phyloP scores from a whole-genome alignment of 2,113 vertebrate species.

The Seriola dumerili region DNA sequence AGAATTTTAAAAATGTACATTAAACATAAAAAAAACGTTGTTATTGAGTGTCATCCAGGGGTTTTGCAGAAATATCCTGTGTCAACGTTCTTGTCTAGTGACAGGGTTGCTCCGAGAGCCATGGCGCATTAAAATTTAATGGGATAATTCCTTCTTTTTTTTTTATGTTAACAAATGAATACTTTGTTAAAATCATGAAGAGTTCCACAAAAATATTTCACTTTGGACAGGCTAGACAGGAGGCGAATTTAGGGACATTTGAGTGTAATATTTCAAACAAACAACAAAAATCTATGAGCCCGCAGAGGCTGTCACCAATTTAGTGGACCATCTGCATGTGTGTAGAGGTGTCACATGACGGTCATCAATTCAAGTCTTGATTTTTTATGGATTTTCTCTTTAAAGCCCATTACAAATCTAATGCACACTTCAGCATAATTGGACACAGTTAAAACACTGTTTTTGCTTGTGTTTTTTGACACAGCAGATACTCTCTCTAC shows the following conservation, averaged over 20 bases:
- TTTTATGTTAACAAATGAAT: not conserved
- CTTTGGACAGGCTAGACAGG: not conserved
- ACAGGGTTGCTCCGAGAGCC: not conserved
- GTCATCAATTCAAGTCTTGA: not conserved
- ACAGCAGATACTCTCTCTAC: not conserved
- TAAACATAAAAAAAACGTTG: no score
- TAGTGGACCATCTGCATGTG: not conserved
- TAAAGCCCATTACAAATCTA: not conserved
- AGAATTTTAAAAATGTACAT: no score
- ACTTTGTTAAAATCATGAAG: not conserved
- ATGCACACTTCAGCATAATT: not conserved
- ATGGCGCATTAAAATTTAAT: no score
- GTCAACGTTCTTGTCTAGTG: not conserved
- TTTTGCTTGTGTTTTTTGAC: not conserved
- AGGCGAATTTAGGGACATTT: not conserved
- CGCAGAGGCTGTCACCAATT: not conserved
- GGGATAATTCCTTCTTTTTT: no score
- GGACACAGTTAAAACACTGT: not conserved
- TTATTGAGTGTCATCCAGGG: no score
- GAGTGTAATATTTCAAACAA: not conserved
- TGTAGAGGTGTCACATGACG: not conserved
- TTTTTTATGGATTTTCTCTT: not conserved
- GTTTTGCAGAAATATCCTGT: no score
- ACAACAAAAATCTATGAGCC: no score
- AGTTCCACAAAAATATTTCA: not conserved